These are phyloP conservation scores for Pithys albifrons DNA, from an alignment of 2,113 vertebrate species.

Conservation along the genomic window DNA sequence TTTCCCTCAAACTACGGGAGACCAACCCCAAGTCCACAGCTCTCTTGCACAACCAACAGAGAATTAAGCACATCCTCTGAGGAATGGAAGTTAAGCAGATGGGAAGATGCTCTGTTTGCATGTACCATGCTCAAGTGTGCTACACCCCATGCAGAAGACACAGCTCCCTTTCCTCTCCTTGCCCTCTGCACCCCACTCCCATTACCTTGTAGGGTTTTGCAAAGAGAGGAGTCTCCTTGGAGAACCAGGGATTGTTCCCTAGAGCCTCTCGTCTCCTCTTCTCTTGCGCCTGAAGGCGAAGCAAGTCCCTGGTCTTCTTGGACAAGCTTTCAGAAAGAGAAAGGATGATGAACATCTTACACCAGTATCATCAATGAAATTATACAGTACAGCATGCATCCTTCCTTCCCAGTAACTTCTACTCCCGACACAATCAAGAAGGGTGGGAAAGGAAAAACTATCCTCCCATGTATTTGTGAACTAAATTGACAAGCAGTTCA, in stretches of 20 bases:
- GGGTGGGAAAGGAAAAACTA: background rate
- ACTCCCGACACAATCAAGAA: background rate
- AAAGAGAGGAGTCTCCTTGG: constrained; percentile 83
- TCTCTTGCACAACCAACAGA: background rate
- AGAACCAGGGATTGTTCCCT: constrained; percentile 76
- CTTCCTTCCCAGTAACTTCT: background rate
- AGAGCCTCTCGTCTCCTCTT: constrained; percentile 85
- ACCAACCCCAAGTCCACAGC: background rate
- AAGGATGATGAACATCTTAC: background rate
- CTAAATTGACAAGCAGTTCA: too few species aligned
- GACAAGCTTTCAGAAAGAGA: constrained; percentile 72
- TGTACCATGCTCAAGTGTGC: background rate
- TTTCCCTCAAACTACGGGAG: background rate
- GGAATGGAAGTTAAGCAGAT: too few species aligned
- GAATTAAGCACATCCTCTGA: background rate
- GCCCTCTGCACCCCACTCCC: fast-evolving
- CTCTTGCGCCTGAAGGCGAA: constrained; percentile 86
- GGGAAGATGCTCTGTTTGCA: background rate
- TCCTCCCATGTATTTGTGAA: too few species aligned
- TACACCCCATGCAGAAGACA: background rate
- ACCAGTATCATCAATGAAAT: background rate
- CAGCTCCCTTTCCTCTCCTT: background rate
- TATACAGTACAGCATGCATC: background rate
- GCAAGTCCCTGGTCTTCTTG: constrained; percentile 88
- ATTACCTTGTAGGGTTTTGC: constrained; percentile 91